Evolutionary conservation across 30 jellyfish, hydroid and myxozoan species (phyloP).

Genomic region (Mastigias papua): DNA sequence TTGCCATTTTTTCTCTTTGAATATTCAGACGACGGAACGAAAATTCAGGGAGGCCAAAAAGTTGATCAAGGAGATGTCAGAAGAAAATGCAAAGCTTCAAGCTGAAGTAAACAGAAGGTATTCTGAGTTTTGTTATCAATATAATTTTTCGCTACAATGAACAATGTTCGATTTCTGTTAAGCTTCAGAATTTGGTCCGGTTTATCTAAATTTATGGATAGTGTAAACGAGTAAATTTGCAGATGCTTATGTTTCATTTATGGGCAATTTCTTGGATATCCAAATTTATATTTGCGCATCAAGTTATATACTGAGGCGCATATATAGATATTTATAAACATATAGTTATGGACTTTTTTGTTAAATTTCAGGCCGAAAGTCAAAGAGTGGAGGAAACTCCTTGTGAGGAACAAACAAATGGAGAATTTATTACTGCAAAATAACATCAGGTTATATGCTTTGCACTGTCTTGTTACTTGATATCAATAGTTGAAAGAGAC

Average conservation of each 20-base stretch:
- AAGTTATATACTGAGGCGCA: no score
- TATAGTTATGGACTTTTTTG: no score
- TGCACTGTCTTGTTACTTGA: neutral
- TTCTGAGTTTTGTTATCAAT: no score
- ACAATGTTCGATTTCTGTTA: no score
- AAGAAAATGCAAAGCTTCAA: conserved; percentile 40
- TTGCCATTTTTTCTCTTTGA: neutral
- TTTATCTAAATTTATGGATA: no score
- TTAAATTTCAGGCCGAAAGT: conserved; percentile 53
- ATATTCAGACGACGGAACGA: conserved; percentile 42
- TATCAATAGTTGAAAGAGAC: neutral
- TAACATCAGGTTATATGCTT: conserved; percentile 46
- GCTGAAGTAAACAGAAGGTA: conserved; percentile 58
- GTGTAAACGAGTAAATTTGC: no score
- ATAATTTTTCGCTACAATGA: no score
- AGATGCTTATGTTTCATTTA: no score
- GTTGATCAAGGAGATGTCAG: conserved; percentile 55
- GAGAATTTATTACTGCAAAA: conserved; percentile 50
- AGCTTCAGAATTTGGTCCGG: no score
- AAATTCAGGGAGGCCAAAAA: conserved; percentile 69
- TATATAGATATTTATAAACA: no score
- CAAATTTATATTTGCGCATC: no score
- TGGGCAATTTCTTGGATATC: no score
- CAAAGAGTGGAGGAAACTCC: conserved; percentile 53
- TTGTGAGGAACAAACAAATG: conserved; percentile 67